A percentile compares a stretch with the other conserved stretches of the same genome.
These are phyloP conservation scores for Telmatochromis brichardi DNA, from an alignment of 2,113 vertebrate species.

Conservation along the genomic window DNA sequence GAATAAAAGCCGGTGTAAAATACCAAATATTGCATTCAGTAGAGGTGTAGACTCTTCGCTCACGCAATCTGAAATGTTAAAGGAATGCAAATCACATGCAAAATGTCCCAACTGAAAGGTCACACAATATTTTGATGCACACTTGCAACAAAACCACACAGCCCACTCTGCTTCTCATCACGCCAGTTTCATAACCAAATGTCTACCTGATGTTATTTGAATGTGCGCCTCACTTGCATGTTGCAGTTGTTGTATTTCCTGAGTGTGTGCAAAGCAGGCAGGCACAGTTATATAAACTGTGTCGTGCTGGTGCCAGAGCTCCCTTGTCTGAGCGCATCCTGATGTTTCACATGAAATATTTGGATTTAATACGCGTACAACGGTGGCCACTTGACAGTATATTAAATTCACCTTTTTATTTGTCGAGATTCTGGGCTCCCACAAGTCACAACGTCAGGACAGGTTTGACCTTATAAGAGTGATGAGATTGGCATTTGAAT, in stretches of 20 bases:
- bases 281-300: not conserved
- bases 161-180: not conserved
- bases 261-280: not conserved
- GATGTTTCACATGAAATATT: not conserved
- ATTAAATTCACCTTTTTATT: not conserved
- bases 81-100: conserved; percentile 50
- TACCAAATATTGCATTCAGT: not conserved
- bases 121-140: conserved; percentile 27
- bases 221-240: not conserved
- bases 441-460: not conserved
- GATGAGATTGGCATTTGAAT: not conserved
- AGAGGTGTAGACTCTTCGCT: not conserved
- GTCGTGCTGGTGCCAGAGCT: not conserved
- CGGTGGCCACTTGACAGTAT: not conserved
- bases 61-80: conserved; percentile 22
- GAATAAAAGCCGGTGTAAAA: conserved; percentile 5
- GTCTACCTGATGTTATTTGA: conserved; percentile 14
- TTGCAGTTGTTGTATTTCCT: not conserved
- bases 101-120: conserved; percentile 40
- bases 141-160: conserved; percentile 13
- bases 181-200: conserved; percentile 15
- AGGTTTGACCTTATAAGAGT: not conserved
- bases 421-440: not conserved
- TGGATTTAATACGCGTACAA: not conserved
- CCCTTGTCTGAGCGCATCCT: not conserved